These are phyloP conservation scores for Luidia sarsii DNA, from an alignment of 53 echinoderm and acorn worm genomes.

Conservation along the genomic window DNA sequence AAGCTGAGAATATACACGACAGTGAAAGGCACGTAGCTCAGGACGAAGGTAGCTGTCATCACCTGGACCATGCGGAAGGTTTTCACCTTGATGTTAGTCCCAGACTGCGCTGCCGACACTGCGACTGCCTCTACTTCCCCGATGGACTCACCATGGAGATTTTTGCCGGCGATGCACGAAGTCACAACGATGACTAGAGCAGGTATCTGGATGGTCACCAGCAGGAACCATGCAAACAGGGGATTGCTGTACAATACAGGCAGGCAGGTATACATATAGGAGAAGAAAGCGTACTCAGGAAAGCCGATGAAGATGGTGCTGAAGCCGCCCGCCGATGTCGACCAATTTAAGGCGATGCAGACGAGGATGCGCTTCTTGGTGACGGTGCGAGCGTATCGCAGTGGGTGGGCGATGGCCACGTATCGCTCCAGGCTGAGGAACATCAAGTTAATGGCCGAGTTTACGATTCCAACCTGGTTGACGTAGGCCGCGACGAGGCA, in stretches of 20 bases:
- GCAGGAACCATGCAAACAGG: too few species aligned
- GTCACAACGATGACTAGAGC: too few species aligned
- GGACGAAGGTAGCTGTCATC: not conserved
- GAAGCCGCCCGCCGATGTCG: not conserved
- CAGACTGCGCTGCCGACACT: too few species aligned
- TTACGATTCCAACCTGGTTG: not conserved
- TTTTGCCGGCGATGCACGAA: too few species aligned
- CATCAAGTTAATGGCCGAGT: not conserved
- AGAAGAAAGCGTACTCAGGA: not conserved
- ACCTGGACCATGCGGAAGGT: constrained; percentile 5
- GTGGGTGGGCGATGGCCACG: not conserved
- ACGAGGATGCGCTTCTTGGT: not conserved
- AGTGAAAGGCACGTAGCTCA: constrained; percentile 15
- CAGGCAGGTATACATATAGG: not conserved
- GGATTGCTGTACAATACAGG: not conserved
- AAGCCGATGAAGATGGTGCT: not conserved
- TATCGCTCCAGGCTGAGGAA: not conserved
- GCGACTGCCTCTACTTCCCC: too few species aligned
- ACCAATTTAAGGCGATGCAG: not conserved
- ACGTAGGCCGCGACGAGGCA: not conserved
- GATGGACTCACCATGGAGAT: too few species aligned
- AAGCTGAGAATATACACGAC: not conserved
- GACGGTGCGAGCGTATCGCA: not conserved
- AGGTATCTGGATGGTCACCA: too few species aligned
- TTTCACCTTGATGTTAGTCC: constrained; percentile 10